These are phyloP conservation scores for Philopotamus ludificatus DNA, from an alignment of 1,140 invertebrate species.

Conservation along the genomic window DNA sequence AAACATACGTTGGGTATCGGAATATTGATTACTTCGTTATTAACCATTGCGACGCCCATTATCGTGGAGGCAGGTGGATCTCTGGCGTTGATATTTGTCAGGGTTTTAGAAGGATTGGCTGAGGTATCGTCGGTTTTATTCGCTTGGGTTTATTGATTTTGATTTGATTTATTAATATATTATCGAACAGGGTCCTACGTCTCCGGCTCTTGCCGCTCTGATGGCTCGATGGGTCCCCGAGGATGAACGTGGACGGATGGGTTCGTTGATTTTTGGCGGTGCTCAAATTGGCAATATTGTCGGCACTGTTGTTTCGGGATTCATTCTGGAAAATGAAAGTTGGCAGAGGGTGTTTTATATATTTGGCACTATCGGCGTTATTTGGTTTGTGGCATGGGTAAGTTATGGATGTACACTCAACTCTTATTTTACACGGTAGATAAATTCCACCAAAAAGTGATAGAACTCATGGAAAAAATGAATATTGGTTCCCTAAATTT, in stretches of 20 bases:
- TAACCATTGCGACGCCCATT: constrained; percentile 69
- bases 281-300: constrained; percentile 74
- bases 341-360: constrained; percentile 82
- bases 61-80: constrained; percentile 60
- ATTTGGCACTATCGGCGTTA: constrained; percentile 71
- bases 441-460: too few relatives aligned
- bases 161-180: constrained; percentile 44
- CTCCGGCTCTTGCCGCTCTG: constrained; percentile 71
- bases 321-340: constrained; percentile 62
- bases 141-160: constrained; percentile 20
- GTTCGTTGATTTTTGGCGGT: constrained; percentile 71
- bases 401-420: too few relatives aligned
- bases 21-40: constrained; percentile 69
- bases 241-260: constrained; percentile 70
- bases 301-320: constrained; percentile 68
- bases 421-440: too few relatives aligned
- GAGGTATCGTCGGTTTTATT: constrained; percentile 51
- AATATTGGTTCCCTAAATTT: background rate
- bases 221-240: constrained; percentile 74
- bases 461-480: background rate
- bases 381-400: constrained; percentile 75
- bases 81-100: constrained; percentile 62
- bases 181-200: constrained; percentile 66
- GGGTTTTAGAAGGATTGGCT: constrained; percentile 69
- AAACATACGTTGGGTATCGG: constrained; percentile 74